Conservation (phyloP, 2,797 vertebrate species). For the Esox masquinongy region DNA sequence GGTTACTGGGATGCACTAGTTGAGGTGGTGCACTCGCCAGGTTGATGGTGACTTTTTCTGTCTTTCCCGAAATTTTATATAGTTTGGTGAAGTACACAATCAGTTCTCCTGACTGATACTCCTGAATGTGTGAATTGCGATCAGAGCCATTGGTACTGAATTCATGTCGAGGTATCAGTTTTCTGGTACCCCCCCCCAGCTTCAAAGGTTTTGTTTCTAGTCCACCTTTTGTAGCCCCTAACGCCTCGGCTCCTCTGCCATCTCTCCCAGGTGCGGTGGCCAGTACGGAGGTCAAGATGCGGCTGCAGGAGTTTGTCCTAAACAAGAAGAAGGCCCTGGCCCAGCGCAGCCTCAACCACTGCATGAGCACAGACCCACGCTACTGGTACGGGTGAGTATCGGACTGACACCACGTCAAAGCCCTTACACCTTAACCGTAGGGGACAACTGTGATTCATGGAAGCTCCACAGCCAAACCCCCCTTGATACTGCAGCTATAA, state of each 20-base stretch:
- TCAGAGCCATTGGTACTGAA: too few species aligned
- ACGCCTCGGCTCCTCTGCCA: neutral
- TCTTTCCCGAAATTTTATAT: too few species aligned
- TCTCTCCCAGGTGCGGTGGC: slow-evolving; percentile 87
- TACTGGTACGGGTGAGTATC: slow-evolving; percentile 97
- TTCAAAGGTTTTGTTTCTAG: slow-evolving; percentile 11
- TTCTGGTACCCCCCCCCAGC: neutral
- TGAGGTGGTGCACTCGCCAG: too few species aligned
- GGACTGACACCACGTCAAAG: neutral
- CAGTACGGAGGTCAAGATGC: slow-evolving; percentile 98
- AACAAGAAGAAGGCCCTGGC: slow-evolving; percentile 98
- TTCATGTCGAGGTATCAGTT: too few species aligned
- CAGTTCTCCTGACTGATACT: too few species aligned
- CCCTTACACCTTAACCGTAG: too few species aligned
- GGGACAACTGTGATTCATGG: neutral
- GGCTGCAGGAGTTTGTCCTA: slow-evolving; percentile 96
- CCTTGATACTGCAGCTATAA: neutral
- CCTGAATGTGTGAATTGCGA: too few species aligned
- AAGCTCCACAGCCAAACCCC: neutral
- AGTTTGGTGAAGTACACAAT: too few species aligned
- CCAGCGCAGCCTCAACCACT: slow-evolving; percentile 94
- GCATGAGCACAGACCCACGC: slow-evolving; percentile 90
- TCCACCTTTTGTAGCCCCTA: neutral
- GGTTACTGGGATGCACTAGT: too few species aligned
- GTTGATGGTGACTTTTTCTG: too few species aligned